Conservation (phyloP, 2,113 vertebrate species). For the Scytalopus superciliaris region DNA sequence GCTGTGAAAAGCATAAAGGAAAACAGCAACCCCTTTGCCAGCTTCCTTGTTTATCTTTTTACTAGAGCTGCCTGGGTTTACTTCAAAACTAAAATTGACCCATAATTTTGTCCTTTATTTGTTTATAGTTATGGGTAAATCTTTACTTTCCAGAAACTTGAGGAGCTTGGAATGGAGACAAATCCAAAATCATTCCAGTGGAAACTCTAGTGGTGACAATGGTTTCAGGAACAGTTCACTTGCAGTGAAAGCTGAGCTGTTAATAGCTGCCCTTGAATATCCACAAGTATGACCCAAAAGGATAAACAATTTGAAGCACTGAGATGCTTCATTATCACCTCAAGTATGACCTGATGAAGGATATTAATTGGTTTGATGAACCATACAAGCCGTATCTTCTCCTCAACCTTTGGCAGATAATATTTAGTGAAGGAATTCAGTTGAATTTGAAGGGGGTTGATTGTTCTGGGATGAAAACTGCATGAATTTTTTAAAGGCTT, state of each 20-base stretch:
- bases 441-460: neutral
- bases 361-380: neutral
- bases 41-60: neutral
- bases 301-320: neutral
- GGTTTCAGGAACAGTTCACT: neutral
- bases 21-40: neutral
- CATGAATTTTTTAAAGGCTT: neutral
- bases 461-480: neutral
- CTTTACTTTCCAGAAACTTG: neutral
- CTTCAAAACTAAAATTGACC: neutral
- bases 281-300: neutral
- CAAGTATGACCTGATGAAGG: neutral
- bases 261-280: neutral
- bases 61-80: neutral
- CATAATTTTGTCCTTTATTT: neutral
- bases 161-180: neutral
- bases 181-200: neutral
- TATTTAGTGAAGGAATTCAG: neutral
- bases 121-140: neutral
- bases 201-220: neutral
- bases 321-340: neutral
- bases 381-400: neutral
- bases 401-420: neutral
- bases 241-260: conserved; percentile 1
- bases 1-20: neutral